phyloP scores from a whole-genome alignment of 2,797 vertebrate genomes.

The Lerista edwardsae region DNA sequence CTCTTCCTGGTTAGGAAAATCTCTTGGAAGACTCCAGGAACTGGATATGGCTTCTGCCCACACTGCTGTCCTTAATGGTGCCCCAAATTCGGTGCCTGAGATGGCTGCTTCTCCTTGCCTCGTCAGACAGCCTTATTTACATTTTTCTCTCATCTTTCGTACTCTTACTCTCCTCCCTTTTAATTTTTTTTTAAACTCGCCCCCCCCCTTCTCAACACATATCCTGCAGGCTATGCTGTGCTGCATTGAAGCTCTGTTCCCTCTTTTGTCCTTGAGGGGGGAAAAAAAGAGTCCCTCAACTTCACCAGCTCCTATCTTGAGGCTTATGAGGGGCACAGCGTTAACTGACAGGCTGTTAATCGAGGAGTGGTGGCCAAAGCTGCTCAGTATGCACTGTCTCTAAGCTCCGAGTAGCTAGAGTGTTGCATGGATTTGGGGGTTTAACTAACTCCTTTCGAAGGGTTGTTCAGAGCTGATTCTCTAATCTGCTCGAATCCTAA shows the following conservation, averaged over 20 bases:
- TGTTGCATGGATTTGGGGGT: background rate
- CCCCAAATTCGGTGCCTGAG: background rate
- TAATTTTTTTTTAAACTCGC: no score
- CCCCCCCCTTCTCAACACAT: background rate
- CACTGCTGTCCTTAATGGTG: background rate
- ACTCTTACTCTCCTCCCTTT: background rate
- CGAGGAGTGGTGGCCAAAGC: background rate
- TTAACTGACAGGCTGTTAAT: background rate
- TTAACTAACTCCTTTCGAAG: slow-evolving; percentile 8
- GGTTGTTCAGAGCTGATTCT: background rate
- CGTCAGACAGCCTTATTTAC: background rate
- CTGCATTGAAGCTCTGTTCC: background rate
- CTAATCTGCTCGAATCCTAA: background rate
- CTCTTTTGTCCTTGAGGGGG: background rate
- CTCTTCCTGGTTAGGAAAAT: no score
- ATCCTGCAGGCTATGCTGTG: background rate
- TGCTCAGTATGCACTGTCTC: background rate
- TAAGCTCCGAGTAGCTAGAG: background rate
- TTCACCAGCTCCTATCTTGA: background rate
- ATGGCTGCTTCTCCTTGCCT: background rate
- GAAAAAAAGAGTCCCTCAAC: background rate
- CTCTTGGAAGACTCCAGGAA: background rate
- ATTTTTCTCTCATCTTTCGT: background rate
- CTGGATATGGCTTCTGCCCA: background rate
- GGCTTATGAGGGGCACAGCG: background rate